Base-by-base conservation (phyloP, 2,797 vertebrate species). In the Euthynnus affinis region DNA sequence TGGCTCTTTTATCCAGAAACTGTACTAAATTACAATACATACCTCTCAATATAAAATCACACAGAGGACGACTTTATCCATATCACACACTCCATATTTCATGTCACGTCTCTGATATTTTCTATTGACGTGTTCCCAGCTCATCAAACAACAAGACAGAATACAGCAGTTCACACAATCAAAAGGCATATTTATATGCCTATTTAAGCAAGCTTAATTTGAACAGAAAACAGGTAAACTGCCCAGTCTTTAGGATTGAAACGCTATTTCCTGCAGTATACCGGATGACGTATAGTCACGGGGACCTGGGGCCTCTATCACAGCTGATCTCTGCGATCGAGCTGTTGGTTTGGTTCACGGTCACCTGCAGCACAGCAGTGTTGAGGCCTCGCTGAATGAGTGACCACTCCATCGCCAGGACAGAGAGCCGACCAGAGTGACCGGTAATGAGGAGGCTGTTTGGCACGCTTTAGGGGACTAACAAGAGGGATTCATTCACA, bases 371-470 rank as follows among this genome's bases (percentile, higher is more conserved):
- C 22, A 53, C 59, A 73, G 40, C 46, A 29, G 49, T 29, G 9
- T 22, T 1, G 58, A 77, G 81, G 81, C 78, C 78, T 79, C 78
- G 20, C 1, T n/a, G 59, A 62, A 1, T n/a, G 59, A 62, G 55
- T 20, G 52, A 77, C 79, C 69, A 53, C n/a, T n/a, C 48, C 74
- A 74, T 20, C 62, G 34, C 34, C 5, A n/a, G 18, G 48, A 84
- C 63, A 64, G 55, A 76, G 52, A 63, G 76, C 73, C 71, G 76
- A 59, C 56, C 71, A 60, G 32, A 65, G 66, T 61, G 14, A 64
- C 13, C 69, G 69, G 75, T 88, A 89, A 91, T 78, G 83, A 88
- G 76, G 40, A 74, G 71, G 71, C 69, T 6, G 61, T 76, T 86
- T 86, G 86, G 74, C 85, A 89, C 59, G 56, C 53, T 87, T 71